Evolutionary conservation across 1,140 invertebrate genomes (phyloP).

Genomic region (Drosophila trapezifrons): DNA sequence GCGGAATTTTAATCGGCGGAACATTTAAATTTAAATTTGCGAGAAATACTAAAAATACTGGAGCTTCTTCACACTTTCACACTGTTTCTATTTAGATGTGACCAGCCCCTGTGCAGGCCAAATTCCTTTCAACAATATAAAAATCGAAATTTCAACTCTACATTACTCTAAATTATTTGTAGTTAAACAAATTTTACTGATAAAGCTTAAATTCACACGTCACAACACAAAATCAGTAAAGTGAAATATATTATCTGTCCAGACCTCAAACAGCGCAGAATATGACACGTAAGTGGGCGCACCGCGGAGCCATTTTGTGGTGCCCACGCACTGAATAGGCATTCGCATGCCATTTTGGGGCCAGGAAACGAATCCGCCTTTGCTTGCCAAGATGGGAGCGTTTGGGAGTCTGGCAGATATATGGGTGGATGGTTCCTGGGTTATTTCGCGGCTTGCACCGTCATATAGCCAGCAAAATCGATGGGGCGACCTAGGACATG

Average conservation of each 20-base stretch:
- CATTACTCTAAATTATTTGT: background rate
- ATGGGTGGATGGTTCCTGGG: background rate
- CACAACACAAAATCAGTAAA: background rate
- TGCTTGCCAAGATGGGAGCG: background rate
- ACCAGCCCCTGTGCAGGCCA: no score
- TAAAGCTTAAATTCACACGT: conserved; percentile 6
- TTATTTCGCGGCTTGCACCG: background rate
- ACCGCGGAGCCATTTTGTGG: conserved; percentile 4
- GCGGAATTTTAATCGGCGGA: no score
- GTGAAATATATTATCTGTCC: conserved; percentile 1
- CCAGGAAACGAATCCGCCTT: background rate
- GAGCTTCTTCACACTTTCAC: no score
- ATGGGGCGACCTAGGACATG: conserved; percentile 21
- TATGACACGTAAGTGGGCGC: conserved; percentile 50
- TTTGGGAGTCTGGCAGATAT: background rate
- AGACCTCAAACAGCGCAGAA: conserved; percentile 11
- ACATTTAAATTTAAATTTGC: no score
- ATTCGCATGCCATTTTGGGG: background rate
- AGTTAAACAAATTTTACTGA: conserved; percentile 10
- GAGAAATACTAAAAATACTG: no score
- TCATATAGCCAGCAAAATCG: conserved; percentile 27
- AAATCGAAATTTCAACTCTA: no score
- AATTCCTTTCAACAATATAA: no score
- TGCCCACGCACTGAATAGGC: background rate
- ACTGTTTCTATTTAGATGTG: no score